These are phyloP conservation scores for Halesus radiatus DNA, from an alignment of 1,140 invertebrate species.

Conservation along the genomic window DNA sequence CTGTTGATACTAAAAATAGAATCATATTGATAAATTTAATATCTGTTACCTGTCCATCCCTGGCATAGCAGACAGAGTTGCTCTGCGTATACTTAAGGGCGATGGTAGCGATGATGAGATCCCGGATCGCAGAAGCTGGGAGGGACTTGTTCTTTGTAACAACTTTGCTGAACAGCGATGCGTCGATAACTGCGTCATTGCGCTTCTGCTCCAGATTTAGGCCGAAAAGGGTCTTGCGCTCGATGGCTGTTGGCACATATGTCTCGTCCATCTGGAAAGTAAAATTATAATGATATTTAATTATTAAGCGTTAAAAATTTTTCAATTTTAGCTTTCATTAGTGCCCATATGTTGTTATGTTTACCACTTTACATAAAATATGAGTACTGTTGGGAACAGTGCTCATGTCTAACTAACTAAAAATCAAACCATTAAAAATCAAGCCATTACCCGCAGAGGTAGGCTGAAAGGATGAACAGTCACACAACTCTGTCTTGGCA, in stretches of 20 bases:
- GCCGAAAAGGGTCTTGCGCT: conserved; percentile 92
- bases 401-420: no score
- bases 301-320: no score
- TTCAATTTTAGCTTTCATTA: no score
- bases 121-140: conserved; percentile 83
- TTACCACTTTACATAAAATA: no score
- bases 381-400: no score
- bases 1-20: no score
- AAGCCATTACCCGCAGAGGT: no score
- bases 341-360: no score
- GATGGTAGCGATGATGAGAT: conserved; percentile 96
- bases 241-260: conserved; percentile 86
- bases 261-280: conserved; percentile 85
- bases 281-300: no score
- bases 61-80: conserved; percentile 93
- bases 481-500: no score
- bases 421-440: background rate
- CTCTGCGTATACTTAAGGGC: conserved; percentile 98
- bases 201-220: conserved; percentile 92
- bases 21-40: no score
- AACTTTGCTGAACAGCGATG: conserved; percentile 85
- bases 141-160: conserved; percentile 83
- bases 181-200: conserved; percentile 90
- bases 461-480: no score
- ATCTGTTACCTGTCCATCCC: conserved; percentile 64